Percentiles rank a stretch among this genome's conserved stretches.
phyloP scores from a whole-genome alignment of 1,140 invertebrate genomes.

The Trissolcus basalis region DNA sequence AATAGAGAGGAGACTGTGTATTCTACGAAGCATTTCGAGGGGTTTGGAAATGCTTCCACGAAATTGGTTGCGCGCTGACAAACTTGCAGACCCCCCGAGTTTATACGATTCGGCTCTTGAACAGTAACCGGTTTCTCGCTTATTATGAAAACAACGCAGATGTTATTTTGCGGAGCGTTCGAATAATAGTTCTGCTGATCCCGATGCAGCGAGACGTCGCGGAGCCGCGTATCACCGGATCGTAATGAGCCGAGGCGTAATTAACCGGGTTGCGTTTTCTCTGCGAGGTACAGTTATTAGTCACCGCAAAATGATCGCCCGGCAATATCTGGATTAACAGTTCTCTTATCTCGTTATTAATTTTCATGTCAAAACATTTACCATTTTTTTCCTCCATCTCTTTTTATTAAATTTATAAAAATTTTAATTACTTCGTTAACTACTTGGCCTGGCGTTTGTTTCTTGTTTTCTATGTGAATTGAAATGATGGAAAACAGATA shows the following conservation, averaged over 20 bases:
- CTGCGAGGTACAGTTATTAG: conserved; percentile 44
- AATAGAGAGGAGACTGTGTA: background rate
- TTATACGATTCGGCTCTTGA: background rate
- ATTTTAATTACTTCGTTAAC: no score
- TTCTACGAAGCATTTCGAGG: background rate
- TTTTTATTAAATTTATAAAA: no score
- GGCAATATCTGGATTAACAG: conserved; percentile 5
- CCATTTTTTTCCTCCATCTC: no score
- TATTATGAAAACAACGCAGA: conserved; percentile 35
- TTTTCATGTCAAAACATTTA: no score
- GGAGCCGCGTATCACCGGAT: conserved; percentile 30
- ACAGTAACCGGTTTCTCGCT: conserved; percentile 35
- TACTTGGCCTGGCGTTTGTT: no score
- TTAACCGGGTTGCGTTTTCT: conserved; percentile 41
- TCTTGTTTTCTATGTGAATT: no score
- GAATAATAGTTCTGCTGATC: conserved; percentile 36
- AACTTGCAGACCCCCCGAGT: background rate
- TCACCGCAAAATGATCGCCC: conserved; percentile 44
- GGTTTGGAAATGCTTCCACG: conserved; percentile 7
- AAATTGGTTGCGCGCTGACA: conserved; percentile 14
- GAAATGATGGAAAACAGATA: no score
- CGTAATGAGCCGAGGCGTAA: conserved; percentile 39
- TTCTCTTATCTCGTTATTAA: no score
- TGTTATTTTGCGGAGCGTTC: conserved; percentile 23
- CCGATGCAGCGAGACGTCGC: conserved; percentile 32